phyloP scores from a whole-genome alignment of 2,797 vertebrate species.

The Hippopotamyrus pictus region DNA sequence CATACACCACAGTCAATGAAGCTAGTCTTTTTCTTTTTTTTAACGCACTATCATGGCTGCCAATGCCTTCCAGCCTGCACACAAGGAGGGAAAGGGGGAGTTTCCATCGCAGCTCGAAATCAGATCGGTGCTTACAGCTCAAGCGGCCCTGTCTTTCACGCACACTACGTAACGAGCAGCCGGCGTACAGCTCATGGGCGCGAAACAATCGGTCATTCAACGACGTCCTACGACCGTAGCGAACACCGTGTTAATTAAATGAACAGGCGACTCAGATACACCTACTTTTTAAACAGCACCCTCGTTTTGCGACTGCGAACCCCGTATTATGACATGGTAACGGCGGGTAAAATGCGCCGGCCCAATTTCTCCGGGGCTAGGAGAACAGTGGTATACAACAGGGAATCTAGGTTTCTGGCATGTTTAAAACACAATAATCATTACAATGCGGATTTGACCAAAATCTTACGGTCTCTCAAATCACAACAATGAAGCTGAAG shows the following conservation, averaged over 20 bases:
- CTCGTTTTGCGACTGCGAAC: background rate
- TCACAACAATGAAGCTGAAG: background rate
- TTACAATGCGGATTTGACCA: background rate
- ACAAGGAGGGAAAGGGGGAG: constrained; percentile 3
- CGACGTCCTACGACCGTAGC: background rate
- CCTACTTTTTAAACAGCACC: background rate
- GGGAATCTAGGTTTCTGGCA: too few species aligned
- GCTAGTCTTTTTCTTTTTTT: background rate
- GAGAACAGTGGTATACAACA: background rate
- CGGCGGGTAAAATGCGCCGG: background rate
- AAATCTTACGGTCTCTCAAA: background rate
- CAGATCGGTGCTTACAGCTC: background rate
- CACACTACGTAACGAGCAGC: background rate
- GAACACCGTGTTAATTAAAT: background rate
- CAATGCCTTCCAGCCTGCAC: background rate
- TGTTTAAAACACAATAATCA: background rate
- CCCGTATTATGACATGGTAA: background rate
- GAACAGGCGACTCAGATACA: background rate
- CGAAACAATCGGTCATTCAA: background rate
- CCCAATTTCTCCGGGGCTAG: background rate
- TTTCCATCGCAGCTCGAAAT: background rate
- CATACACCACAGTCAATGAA: background rate
- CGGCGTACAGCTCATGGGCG: background rate
- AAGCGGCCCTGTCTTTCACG: background rate
- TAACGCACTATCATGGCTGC: constrained; percentile 10